Base-by-base conservation (phyloP, 2,113 vertebrate species). In the Oreocharis arfaki region DNA sequence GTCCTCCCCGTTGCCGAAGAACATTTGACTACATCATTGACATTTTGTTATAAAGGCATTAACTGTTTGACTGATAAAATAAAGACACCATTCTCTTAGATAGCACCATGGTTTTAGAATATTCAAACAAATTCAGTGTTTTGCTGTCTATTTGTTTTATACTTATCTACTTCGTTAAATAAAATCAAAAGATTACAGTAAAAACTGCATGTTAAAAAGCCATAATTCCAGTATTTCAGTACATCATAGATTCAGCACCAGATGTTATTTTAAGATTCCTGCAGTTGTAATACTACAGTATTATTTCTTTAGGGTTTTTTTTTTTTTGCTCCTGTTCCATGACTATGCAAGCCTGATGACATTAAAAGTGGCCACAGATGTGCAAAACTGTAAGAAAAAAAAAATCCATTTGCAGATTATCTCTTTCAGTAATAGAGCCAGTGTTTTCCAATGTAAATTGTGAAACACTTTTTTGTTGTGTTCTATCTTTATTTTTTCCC, bases 31-130 rank as follows among this genome's bases (percentile, higher is more conserved):
- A 97, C 95, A 95, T 81, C 55, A 90, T 86, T 78, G 97, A 97
- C 95, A 76, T 93, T 97, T 95, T 94, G 92, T 97, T 97, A 97
- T 97, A 98, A 99, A 99, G 98, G 98, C 98, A 98, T 98, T 97
- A 68, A 98, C 97, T 97, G 96, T 97, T 96, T 26, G 85, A 92
- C 95, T 97, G 86, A 96, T 97, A 95, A 95, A 96, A 97, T 97
- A 98, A 98, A 98, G 98, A 98, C 97, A 98, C 97, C 97, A 67
- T 98, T 98, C 97, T 98, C 94, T 96, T 97, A 97, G 97, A 96
- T 98, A 99, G 99, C 99, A 99, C 99, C 99, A 97, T 98, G 97
- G 98, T 65, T 98, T 97, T 97, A 98, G 97, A 97, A 98, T 97
- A 97, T 97, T 97, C 98, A 97, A 97, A 98, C 97, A 97, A 98